Conservation (phyloP, 1,140 invertebrate genomes). For the Caenorhabditis inopinata region DNA sequence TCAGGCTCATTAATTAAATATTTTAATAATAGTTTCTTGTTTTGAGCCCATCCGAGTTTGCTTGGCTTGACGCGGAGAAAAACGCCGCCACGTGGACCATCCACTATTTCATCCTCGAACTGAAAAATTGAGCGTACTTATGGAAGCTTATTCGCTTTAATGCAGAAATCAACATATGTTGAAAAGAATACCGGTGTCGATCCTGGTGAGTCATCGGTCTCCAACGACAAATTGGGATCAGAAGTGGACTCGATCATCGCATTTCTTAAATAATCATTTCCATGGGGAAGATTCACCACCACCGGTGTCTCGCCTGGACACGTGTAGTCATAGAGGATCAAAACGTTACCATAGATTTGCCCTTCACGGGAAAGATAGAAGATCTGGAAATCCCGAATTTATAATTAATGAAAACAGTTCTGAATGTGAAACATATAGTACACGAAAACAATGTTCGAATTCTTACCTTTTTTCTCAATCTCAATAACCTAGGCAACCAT, state of each 20-base stretch:
- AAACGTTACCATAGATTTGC: slow-evolving; percentile 36
- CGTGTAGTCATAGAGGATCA: slow-evolving; percentile 45
- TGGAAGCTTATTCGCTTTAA: too few relatives aligned
- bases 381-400: too few relatives aligned
- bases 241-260: background rate
- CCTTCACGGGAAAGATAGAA: slow-evolving; percentile 32
- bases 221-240: background rate
- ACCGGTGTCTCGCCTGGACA: slow-evolving; percentile 16
- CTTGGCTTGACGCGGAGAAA: slow-evolving; percentile 18
- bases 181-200: background rate
- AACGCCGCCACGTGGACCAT: background rate
- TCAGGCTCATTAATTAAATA: slow-evolving; percentile 37
- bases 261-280: slow-evolving; percentile 16
- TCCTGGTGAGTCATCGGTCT: background rate
- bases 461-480: slow-evolving; percentile 39
- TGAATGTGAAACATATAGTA: too few relatives aligned
- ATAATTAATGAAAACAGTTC: too few relatives aligned
- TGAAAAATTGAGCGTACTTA: too few relatives aligned
- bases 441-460: background rate
- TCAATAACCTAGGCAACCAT: slow-evolving; percentile 27
- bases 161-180: too few relatives aligned
- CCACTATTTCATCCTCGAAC: slow-evolving; percentile 38
- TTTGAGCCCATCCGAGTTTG: slow-evolving; percentile 38
- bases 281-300: slow-evolving; percentile 29
- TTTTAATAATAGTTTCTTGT: slow-evolving; percentile 36